Conservation (phyloP, 30 jellyfish, hydroid and myxozoan genomes). For the Chrysaora quinquecirrha region DNA sequence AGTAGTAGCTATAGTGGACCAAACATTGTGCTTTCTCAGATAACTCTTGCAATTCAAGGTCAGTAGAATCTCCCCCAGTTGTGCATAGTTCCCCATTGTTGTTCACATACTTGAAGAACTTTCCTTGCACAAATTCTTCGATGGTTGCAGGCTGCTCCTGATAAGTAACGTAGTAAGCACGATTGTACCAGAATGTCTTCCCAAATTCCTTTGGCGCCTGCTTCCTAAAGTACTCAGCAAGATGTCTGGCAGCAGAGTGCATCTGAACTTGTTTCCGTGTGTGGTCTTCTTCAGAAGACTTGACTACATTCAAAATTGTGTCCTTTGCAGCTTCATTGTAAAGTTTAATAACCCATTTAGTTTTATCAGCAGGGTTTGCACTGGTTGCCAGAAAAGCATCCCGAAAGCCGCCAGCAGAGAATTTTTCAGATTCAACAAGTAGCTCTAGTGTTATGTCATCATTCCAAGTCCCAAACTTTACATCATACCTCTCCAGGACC, state of each 20-base stretch:
- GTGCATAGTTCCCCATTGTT: conserved; percentile 4
- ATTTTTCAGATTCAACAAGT: background rate
- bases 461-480: background rate
- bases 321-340: conserved; percentile 3
- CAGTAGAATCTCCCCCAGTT: background rate
- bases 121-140: conserved; percentile 39
- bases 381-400: background rate
- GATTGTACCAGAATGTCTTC: conserved; percentile 3
- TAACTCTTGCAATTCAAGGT: background rate
- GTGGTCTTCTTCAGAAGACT: conserved; percentile 4
- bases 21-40: background rate
- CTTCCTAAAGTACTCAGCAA: conserved; percentile 12
- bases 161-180: background rate
- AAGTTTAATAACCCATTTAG: background rate
- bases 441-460: background rate
- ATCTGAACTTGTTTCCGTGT: conserved; percentile 55
- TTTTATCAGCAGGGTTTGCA: too few species aligned
- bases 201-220: conserved; percentile 12
- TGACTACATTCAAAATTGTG: background rate
- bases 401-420: background rate
- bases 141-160: conserved; percentile 22
- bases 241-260: conserved; percentile 48
- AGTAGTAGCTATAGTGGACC: background rate
- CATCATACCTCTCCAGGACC: background rate
- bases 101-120: conserved; percentile 15